These are phyloP conservation scores for Pardalotus punctatus DNA, from an alignment of 2,113 vertebrate species.

Conservation along the genomic window DNA sequence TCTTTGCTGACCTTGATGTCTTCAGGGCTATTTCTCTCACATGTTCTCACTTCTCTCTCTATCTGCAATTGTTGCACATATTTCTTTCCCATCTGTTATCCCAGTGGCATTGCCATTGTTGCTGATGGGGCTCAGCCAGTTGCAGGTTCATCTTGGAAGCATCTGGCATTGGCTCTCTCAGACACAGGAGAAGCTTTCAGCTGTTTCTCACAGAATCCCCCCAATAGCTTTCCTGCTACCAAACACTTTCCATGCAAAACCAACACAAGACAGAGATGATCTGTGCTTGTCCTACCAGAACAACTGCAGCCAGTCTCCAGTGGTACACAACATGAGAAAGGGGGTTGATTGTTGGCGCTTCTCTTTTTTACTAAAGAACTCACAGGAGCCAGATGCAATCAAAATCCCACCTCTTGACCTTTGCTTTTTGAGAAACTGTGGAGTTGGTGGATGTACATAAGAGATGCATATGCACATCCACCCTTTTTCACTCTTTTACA, in stretches of 20 bases:
- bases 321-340: background rate
- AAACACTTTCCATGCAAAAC: background rate
- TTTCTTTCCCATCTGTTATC: background rate
- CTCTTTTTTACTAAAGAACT: background rate
- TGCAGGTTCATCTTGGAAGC: background rate
- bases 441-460: background rate
- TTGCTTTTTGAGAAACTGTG: background rate
- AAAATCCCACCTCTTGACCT: background rate
- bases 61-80: background rate
- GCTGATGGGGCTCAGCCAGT: background rate
- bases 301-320: background rate
- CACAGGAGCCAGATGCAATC: background rate
- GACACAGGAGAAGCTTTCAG: background rate
- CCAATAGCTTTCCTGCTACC: background rate
- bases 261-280: background rate
- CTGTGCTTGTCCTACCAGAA: background rate
- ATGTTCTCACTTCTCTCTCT: background rate
- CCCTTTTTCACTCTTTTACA: background rate
- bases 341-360: background rate
- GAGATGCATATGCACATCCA: background rate
- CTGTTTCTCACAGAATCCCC: background rate
- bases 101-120: background rate
- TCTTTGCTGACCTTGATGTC: background rate
- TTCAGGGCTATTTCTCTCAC: background rate
- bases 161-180: background rate